Evolutionary conservation across 2,888 invertebrate genomes (phyloP).

Genomic region (Heteropelma amictum): DNA sequence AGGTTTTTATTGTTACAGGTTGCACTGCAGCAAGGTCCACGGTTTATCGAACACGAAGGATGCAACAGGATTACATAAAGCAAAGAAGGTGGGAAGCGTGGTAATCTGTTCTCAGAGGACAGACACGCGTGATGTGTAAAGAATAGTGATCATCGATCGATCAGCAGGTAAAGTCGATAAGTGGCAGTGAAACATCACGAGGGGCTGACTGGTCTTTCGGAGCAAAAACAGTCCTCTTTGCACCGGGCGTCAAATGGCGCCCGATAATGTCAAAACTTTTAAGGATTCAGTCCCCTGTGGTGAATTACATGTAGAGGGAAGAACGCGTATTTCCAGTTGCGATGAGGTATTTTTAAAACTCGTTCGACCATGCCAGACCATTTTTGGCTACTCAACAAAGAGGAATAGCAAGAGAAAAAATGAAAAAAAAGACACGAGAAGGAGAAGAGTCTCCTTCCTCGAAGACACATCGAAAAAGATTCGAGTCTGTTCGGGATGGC

Average conservation of each 20-base stretch:
- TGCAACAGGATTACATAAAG: neutral
- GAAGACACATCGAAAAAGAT: slow-evolving; percentile 19
- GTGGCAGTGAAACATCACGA: neutral
- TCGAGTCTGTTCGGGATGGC: neutral
- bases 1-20: neutral
- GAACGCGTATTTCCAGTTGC: slow-evolving; percentile 21
- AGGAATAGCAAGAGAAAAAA: neutral
- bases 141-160: slow-evolving; percentile 2
- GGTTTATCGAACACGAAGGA: neutral
- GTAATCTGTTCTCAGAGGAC: neutral
- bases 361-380: slow-evolving; percentile 62
- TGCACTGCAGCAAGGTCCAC: neutral
- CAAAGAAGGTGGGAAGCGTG: neutral
- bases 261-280: slow-evolving; percentile 60
- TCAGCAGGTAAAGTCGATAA: neutral
- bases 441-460: slow-evolving; percentile 18
- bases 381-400: slow-evolving; percentile 60
- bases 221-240: neutral
- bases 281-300: slow-evolving; percentile 29
- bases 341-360: slow-evolving; percentile 68
- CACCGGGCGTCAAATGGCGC: slow-evolving; percentile 59
- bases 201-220: slow-evolving; percentile 20
- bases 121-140: neutral
- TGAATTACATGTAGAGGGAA: slow-evolving; percentile 44
- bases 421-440: neutral